These are phyloP conservation scores for Paradoxurus hermaphroditus DNA, from an alignment of 2,113 vertebrate genomes.

Conservation along the genomic window DNA sequence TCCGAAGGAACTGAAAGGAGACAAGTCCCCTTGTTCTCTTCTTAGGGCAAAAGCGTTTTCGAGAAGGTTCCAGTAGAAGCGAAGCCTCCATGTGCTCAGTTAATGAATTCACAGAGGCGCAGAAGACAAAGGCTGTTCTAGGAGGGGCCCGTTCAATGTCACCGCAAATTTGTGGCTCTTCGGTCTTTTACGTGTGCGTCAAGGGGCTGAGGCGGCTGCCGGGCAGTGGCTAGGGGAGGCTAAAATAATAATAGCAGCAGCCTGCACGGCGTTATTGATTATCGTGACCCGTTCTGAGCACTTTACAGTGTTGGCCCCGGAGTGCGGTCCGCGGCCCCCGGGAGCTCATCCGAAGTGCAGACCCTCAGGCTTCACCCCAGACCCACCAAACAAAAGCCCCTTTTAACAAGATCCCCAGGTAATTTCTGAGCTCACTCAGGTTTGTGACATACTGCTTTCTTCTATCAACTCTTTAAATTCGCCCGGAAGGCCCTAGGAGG, in stretches of 20 bases:
- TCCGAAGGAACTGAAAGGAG: background rate
- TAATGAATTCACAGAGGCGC: background rate
- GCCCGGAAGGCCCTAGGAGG: background rate
- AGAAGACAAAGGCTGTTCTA: background rate
- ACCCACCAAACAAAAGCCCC: background rate
- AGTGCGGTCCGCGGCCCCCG: background rate
- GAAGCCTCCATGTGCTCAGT: background rate
- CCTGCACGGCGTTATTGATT: background rate
- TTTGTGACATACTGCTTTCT: background rate
- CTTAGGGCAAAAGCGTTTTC: background rate
- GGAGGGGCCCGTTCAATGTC: background rate
- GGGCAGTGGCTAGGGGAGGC: background rate
- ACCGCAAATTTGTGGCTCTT: background rate
- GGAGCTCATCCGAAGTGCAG: background rate
- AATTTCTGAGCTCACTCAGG: no score
- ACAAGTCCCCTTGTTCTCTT: background rate
- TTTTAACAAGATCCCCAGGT: background rate
- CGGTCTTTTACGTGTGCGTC: background rate
- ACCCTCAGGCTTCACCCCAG: background rate
- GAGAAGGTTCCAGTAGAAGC: background rate
- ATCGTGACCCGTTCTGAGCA: rapidly evolving
- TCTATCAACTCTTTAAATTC: background rate
- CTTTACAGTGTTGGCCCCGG: background rate
- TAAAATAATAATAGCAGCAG: background rate
- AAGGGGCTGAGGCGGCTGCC: background rate